Evolutionary conservation across 2,797 vertebrate species (phyloP).

Genomic region (Tadarida brasiliensis): DNA sequence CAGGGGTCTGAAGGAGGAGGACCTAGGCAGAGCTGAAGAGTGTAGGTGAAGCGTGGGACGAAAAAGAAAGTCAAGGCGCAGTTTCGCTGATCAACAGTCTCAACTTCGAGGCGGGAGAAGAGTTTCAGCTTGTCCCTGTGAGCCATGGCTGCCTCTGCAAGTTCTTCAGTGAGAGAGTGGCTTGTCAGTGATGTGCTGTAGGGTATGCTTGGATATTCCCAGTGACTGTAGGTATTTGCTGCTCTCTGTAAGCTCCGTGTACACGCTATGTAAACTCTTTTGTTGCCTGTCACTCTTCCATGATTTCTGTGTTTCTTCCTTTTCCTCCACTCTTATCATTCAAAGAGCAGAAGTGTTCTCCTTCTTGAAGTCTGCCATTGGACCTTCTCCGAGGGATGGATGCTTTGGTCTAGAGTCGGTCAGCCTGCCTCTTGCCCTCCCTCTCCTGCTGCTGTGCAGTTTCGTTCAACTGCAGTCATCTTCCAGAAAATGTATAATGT

Average conservation of each 20-base stretch:
- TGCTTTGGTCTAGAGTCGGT: neutral
- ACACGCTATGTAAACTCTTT: neutral
- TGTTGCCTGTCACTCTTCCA: neutral
- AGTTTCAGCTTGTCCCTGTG: neutral
- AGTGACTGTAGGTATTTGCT: neutral
- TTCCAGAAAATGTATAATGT: neutral
- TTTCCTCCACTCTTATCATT: neutral
- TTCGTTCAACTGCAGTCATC: neutral
- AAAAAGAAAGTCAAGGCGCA: neutral
- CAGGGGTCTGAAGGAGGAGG: no score
- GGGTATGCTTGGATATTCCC: neutral
- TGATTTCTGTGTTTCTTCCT: neutral
- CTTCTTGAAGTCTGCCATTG: neutral
- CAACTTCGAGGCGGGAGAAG: fast-evolving
- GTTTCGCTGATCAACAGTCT: neutral
- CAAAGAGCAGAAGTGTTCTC: neutral
- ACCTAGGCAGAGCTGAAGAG: neutral
- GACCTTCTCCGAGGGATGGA: neutral
- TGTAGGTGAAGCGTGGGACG: neutral
- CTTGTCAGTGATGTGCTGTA: neutral
- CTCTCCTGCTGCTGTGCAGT: no score
- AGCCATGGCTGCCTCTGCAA: neutral
- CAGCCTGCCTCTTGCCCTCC: neutral
- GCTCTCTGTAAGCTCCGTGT: neutral
- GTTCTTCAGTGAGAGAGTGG: neutral